Evolutionary conservation across 2,888 invertebrate species (phyloP).

Genomic region (Lochmaea crataegi): DNA sequence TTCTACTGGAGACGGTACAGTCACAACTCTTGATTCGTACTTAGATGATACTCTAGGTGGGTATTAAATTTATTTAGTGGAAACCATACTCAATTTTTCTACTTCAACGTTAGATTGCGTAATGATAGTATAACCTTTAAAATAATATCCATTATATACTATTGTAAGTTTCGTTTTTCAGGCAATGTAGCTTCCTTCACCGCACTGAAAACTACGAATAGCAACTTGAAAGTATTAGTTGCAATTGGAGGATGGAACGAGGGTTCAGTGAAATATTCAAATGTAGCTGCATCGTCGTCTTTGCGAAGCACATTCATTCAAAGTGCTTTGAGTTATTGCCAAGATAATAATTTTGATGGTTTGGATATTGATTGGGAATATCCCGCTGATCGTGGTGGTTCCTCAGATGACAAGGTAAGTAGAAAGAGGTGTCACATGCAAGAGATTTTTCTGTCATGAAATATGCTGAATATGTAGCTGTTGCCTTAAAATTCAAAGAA

Average conservation of each 20-base stretch:
- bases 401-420: slow-evolving; percentile 54
- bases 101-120: too few relatives aligned
- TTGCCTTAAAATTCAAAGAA: too few relatives aligned
- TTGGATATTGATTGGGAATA: slow-evolving; percentile 82
- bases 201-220: slow-evolving; percentile 67
- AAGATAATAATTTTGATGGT: slow-evolving; percentile 74
- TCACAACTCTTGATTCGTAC: slow-evolving; percentile 36
- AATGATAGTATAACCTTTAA: too few relatives aligned
- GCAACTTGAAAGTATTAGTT: slow-evolving; percentile 70
- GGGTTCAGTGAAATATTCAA: slow-evolving; percentile 64
- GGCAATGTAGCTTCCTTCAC: slow-evolving; percentile 69
- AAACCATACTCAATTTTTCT: background rate
- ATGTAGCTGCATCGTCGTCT: slow-evolving; percentile 64
- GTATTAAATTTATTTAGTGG: background rate
- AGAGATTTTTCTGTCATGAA: too few relatives aligned
- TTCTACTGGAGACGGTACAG: slow-evolving; percentile 22
- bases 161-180: slow-evolving; percentile 49
- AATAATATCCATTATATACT: too few relatives aligned
- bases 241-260: slow-evolving; percentile 80
- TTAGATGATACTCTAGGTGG: slow-evolving; percentile 43
- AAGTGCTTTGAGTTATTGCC: slow-evolving; percentile 67
- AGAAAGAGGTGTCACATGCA: background rate
- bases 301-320: slow-evolving; percentile 69
- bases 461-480: too few relatives aligned
- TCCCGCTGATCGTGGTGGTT: slow-evolving; percentile 71